phyloP scores from a whole-genome alignment of 1,140 invertebrate species.

The Plodia interpunctella region DNA sequence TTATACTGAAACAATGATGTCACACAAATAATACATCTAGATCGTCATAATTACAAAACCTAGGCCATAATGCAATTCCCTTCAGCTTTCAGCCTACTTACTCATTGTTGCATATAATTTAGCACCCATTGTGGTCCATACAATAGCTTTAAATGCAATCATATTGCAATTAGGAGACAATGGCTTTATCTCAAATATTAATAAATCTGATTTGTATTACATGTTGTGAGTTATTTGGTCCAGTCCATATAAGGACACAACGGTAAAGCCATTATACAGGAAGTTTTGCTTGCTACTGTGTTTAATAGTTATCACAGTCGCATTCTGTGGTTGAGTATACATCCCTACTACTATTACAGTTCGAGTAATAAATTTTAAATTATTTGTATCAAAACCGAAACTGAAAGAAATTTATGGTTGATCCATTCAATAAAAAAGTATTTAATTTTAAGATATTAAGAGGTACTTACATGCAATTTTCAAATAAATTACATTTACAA shows the following conservation, averaged over 20 bases:
- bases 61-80: background rate
- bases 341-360: too few species aligned
- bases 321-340: too few species aligned
- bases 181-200: constrained; percentile 6
- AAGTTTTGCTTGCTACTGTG: background rate
- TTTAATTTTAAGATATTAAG: too few species aligned
- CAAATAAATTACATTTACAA: too few species aligned
- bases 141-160: constrained; percentile 6
- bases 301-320: too few species aligned
- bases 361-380: too few species aligned
- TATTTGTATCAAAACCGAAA: too few species aligned
- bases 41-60: background rate
- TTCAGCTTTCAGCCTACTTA: background rate
- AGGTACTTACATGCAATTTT: too few species aligned
- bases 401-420: too few species aligned
- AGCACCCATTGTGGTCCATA: background rate
- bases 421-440: too few species aligned
- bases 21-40: background rate
- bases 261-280: background rate
- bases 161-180: constrained; percentile 3
- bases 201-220: constrained; percentile 1
- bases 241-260: background rate
- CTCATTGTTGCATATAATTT: constrained; percentile 4
- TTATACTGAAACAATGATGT: too few species aligned
- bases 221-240: background rate